Base-by-base conservation (phyloP, 2,888 invertebrate genomes). In the Hydraecia micacea region DNA sequence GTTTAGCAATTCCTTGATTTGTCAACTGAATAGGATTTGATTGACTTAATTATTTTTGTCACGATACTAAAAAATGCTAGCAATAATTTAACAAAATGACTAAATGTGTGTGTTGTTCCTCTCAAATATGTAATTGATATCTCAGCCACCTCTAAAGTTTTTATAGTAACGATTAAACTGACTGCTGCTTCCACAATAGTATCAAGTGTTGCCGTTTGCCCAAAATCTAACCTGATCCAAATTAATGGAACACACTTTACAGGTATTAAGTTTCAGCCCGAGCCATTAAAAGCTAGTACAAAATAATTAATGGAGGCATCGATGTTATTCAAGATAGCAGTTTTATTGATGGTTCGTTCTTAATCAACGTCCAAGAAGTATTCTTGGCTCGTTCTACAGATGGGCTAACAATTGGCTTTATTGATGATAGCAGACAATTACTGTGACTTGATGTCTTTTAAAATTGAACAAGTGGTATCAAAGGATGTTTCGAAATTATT, bases 301-400 rank as follows among this genome's bases (percentile, higher is more conserved):
- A 89, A 92, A 94, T 95, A 95, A 95, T 95, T 95, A 95, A 93
- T 93, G 92, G 88, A 88, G 86, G 90, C 91, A 92, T 93, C 92
- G 93, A 92, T 92, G 92, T 92, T 92, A 92, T 93, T 93, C 91
- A 89, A 91, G 94, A 94, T 93, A 91, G 90, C 86, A 91, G 91
- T 91, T 92, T 92, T 94, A 95, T 96, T 95, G 94, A 96, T 96
- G 93, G 90, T 90, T 88, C 89, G 91, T 93, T 92, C 93, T 96
- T 94, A 93, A 94, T 96, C 96, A 95, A 95, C 90, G 95, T 94
- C 94, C 88, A 86, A 87, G 90, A 89, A 90, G 90, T 90, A 92
- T 91, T 91, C 91, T 88, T 83, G 90, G 87, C 88, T 87, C 88
- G 88, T 84, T 83, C 81, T 85, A 80, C 60, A 83, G 83, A 85